Evolutionary conservation across 2,113 vertebrate species (phyloP).

Genomic region (Butorides virescens): DNA sequence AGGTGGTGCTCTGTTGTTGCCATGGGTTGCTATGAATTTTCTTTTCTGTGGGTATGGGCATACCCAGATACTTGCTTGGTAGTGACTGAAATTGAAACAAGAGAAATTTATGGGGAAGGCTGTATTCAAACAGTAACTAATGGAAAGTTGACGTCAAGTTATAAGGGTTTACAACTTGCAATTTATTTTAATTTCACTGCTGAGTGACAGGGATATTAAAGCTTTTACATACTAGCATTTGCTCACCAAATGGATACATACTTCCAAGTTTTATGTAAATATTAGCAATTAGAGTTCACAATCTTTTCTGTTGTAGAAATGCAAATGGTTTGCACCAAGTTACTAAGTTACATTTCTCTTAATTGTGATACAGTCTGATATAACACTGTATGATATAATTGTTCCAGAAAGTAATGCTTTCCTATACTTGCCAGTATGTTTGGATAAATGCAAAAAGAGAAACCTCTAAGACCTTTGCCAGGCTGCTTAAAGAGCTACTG

Average conservation of each 20-base stretch:
- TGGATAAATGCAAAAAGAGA: neutral
- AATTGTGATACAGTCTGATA: neutral
- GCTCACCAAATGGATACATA: neutral
- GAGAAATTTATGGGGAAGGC: neutral
- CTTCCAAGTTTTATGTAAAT: neutral
- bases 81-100: neutral
- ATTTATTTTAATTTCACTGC: neutral
- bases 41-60: neutral
- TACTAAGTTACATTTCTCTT: neutral
- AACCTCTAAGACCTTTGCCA: neutral
- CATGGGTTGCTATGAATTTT: neutral
- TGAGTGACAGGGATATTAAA: neutral
- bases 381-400: neutral
- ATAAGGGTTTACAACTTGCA: neutral
- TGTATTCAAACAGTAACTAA: neutral
- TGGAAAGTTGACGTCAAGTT: neutral
- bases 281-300: neutral
- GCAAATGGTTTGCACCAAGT: neutral
- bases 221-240: neutral
- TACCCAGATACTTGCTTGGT: neutral
- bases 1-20: neutral
- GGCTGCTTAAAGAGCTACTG: neutral
- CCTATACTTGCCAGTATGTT: neutral
- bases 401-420: neutral
- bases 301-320: neutral